Evolutionary conservation across 2,797 vertebrate genomes (phyloP).

Genomic region (Megalops cyprinoides): DNA sequence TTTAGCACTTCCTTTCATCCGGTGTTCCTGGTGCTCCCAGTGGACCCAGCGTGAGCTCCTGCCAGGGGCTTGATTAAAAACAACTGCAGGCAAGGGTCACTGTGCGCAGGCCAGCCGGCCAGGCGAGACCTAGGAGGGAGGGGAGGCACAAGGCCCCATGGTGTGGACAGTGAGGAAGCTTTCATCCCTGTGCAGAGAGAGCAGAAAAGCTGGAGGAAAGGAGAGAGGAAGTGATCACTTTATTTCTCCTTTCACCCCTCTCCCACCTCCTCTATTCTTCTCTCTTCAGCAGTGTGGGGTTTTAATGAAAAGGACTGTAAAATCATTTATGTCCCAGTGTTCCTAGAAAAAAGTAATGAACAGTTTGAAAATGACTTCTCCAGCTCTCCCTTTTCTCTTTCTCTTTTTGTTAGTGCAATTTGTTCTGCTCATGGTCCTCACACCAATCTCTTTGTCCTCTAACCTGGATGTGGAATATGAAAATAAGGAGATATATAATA

Average conservation of each 20-base stretch:
- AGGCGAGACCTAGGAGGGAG: constrained; percentile 8
- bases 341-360: not conserved
- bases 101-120: not conserved
- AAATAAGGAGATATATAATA: constrained; percentile 6
- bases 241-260: constrained; percentile 13
- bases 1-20: constrained; percentile 78
- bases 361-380: constrained; percentile 1
- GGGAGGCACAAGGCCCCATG: not conserved
- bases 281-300: not conserved
- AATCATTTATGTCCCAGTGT: not conserved
- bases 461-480: not conserved
- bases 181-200: not conserved
- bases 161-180: not conserved
- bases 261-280: not conserved
- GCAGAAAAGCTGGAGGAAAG: not conserved
- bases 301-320: constrained; percentile 2
- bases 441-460: not conserved
- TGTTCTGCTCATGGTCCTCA: not conserved
- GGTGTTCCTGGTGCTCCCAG: constrained; percentile 43
- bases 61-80: constrained; percentile 19
- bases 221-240: constrained; percentile 27
- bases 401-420: no score
- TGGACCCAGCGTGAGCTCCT: constrained; percentile 19
- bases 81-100: constrained; percentile 25
- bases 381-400: not conserved